A percentile compares a stretch with the other conserved stretches of the same genome.
phyloP scores from a whole-genome alignment of 2,888 invertebrate genomes.

The Andrena bucephala region DNA sequence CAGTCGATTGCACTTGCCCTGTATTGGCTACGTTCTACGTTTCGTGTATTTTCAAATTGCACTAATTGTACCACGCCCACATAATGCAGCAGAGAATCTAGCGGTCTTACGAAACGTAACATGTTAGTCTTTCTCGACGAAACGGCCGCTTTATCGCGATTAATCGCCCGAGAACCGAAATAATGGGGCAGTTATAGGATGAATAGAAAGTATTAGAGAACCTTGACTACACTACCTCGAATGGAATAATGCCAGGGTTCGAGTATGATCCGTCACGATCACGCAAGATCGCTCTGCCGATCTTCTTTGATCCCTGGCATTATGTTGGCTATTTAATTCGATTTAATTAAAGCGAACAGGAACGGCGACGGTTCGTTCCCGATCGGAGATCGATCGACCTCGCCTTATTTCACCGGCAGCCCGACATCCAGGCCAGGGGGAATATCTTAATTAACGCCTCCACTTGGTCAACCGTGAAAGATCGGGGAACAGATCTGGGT shows the following conservation, averaged over 20 bases:
- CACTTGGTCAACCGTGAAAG: slow-evolving; percentile 65
- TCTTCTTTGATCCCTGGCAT: slow-evolving; percentile 42
- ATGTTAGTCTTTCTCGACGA: neutral
- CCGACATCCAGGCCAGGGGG: slow-evolving; percentile 40
- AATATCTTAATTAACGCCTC: slow-evolving; percentile 66
- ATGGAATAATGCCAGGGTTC: slow-evolving; percentile 2
- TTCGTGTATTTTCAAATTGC: neutral
- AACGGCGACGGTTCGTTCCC: slow-evolving; percentile 29
- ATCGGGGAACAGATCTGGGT: slow-evolving; percentile 58
- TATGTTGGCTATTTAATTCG: slow-evolving; percentile 47
- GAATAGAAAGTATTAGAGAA: slow-evolving; percentile 8
- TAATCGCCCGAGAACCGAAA: neutral
- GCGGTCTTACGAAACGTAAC: no score
- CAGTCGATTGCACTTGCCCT: neutral
- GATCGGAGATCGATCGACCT: slow-evolving; percentile 60
- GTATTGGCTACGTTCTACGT: neutral
- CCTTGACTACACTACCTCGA: neutral
- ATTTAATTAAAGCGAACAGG: slow-evolving; percentile 58
- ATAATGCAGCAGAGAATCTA: no score
- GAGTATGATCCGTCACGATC: slow-evolving; percentile 52
- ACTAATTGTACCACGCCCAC: no score
- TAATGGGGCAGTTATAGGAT: neutral
- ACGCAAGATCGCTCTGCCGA: slow-evolving; percentile 25
- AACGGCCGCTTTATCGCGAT: neutral
- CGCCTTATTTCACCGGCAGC: slow-evolving; percentile 46